These are phyloP conservation scores for Micrastur ruficollis DNA, from an alignment of 2,797 vertebrate genomes.

Conservation along the genomic window DNA sequence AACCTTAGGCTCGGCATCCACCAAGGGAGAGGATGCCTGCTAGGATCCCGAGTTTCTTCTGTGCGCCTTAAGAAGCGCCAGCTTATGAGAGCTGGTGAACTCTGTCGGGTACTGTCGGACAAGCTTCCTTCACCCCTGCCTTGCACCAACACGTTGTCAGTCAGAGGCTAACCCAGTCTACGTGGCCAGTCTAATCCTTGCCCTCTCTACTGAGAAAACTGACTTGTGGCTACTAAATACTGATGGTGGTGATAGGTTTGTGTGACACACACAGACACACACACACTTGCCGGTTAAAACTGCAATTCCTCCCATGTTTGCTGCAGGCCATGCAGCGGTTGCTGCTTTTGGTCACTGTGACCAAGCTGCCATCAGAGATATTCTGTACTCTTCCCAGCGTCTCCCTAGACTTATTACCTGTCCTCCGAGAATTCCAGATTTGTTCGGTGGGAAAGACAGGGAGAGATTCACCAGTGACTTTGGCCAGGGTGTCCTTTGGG, in stretches of 20 bases:
- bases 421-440: neutral
- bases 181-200: neutral
- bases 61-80: accelerated
- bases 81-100: neutral
- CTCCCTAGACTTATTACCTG: neutral
- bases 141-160: neutral
- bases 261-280: neutral
- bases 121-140: neutral
- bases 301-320: neutral
- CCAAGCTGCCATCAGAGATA: neutral
- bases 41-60: neutral
- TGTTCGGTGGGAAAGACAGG: neutral
- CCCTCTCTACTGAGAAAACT: neutral
- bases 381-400: neutral
- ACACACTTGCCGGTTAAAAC: accelerated
- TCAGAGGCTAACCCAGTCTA: neutral
- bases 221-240: neutral
- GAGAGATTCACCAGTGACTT: neutral
- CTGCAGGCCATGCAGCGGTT: neutral
- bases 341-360: neutral
- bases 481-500: neutral
- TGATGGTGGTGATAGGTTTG: neutral
- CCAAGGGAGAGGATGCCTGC: neutral
- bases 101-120: accelerated
- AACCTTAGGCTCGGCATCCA: neutral